Percentiles rank a stretch among this genome's conserved stretches.
These are phyloP conservation scores for Cryptotermes secundus DNA, from an alignment of 1,140 invertebrate species.

Conservation along the genomic window DNA sequence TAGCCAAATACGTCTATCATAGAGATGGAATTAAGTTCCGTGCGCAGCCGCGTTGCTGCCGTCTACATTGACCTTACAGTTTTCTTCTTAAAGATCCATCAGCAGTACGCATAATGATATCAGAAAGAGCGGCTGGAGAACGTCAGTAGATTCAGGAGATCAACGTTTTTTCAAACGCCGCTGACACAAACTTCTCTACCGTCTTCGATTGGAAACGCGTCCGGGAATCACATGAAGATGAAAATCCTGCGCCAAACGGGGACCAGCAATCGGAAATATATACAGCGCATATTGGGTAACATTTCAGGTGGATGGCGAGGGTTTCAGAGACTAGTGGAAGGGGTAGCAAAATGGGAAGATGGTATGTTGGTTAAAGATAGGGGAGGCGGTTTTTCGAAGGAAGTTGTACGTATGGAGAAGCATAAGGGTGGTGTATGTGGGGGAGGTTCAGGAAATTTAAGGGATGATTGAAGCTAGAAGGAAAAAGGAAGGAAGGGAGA, in stretches of 20 bases:
- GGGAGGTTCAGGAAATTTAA: constrained; percentile 19
- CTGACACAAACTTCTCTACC: background rate
- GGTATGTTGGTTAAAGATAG: constrained; percentile 6
- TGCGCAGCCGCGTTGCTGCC: too few relatives aligned
- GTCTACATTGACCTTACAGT: too few relatives aligned
- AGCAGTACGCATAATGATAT: too few relatives aligned
- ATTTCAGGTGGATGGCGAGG: constrained; percentile 1
- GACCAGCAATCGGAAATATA: background rate
- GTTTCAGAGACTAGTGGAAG: background rate
- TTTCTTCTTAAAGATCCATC: too few relatives aligned
- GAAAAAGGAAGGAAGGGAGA: background rate
- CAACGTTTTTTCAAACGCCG: background rate
- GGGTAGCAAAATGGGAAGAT: background rate
- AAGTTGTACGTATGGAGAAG: background rate
- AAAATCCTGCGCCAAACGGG: background rate
- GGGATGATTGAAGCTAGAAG: background rate
- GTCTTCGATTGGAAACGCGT: background rate
- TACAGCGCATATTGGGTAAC: background rate
- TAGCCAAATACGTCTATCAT: too few relatives aligned
- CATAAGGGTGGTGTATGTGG: background rate
- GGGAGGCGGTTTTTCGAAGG: background rate
- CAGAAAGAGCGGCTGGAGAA: too few relatives aligned
- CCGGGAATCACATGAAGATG: background rate
- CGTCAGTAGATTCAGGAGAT: too few relatives aligned
- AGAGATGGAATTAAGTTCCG: too few relatives aligned